Evolutionary conservation across 1,140 invertebrate genomes (phyloP), one percentile per base, ranked within the genome.

Genomic region (Drosophila eugracilis): DNA sequence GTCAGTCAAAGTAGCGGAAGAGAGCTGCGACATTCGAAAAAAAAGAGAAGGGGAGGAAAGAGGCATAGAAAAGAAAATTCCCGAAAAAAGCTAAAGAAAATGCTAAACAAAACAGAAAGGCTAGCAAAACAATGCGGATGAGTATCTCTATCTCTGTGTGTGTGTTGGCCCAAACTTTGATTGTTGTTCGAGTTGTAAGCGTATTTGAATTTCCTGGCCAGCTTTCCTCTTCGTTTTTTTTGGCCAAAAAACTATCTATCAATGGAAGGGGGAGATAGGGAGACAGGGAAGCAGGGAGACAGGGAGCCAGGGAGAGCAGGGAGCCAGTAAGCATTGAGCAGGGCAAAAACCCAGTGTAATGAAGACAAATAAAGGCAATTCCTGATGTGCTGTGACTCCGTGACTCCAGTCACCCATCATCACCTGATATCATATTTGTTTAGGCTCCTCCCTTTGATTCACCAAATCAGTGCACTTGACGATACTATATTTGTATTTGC

Each of bases 341-440:
- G n/a, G n/a, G n/a, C n/a, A n/a, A n/a, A n/a, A n/a, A n/a, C n/a
- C 12, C 49, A 53, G 44, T 62, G 59, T 75, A 83, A 85, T 79
- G 50, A 85, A 79, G 58, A 72, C 71, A 83, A 85, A 83, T 75
- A 71, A 59, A 66, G 65, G 45, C 71, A 71, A 66, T 78, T 83
- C 58, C 70, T 70, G 74, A 78, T 67, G 73, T 59, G 21, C 39
- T 50, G 30, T 49, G 32, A 58, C 60, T 52, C 44, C 36, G 48
- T 44, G 34, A 44, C 48, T 42, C 28, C 37, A 1, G 17, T n/a
- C 14, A 21, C 32, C 47, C 15, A 9, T 7, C 10, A 19, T 14
- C 52, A 62, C 37, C 19, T 62, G 45, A 22, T 49, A 53, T 65
- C 76, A 80, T 81, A 75, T 81, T 81, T 81, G 79, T 48, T 83